A percentile compares a stretch with the other conserved stretches of the same genome.
Conservation (phyloP, 2,888 invertebrate genomes). For the Argyresthia albistria region DNA sequence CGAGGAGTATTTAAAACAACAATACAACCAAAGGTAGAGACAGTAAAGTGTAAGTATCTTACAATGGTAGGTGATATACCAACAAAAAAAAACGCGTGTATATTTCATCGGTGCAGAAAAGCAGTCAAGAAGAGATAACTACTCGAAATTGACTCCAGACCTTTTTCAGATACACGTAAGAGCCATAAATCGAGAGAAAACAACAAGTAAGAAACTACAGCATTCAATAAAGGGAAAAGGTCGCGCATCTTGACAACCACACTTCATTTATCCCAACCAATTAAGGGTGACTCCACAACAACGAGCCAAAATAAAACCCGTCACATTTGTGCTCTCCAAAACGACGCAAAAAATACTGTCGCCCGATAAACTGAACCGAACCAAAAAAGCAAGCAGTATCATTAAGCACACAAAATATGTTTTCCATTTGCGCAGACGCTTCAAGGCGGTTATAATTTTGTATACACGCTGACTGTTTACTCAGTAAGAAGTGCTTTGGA, state of each 20-base stretch:
- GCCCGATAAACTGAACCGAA: constrained; percentile 49
- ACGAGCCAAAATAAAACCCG: constrained; percentile 36
- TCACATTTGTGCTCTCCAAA: constrained; percentile 29
- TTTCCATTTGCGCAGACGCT: constrained; percentile 70
- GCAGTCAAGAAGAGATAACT: too few relatives aligned
- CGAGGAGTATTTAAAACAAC: too few relatives aligned
- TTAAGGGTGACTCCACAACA: constrained; percentile 50
- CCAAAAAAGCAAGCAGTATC: constrained; percentile 68
- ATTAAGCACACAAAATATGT: constrained; percentile 72
- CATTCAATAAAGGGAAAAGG: background rate
- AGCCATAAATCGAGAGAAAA: background rate
- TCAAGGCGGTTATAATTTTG: constrained; percentile 69
- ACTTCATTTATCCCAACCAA: constrained; percentile 35
- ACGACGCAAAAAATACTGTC: constrained; percentile 52
- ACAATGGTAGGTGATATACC: too few relatives aligned
- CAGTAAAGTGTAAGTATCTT: too few relatives aligned
- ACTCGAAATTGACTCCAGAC: too few relatives aligned
- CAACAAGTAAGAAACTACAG: background rate
- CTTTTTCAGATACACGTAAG: too few relatives aligned
- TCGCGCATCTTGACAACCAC: background rate
- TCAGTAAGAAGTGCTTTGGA: constrained; percentile 68
- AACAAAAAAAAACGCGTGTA: too few relatives aligned
- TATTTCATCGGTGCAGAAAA: too few relatives aligned
- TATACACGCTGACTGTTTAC: constrained; percentile 66
- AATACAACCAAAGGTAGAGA: too few relatives aligned